Conservation (phyloP, 2,888 invertebrate genomes). For the Microplitis manilae region DNA sequence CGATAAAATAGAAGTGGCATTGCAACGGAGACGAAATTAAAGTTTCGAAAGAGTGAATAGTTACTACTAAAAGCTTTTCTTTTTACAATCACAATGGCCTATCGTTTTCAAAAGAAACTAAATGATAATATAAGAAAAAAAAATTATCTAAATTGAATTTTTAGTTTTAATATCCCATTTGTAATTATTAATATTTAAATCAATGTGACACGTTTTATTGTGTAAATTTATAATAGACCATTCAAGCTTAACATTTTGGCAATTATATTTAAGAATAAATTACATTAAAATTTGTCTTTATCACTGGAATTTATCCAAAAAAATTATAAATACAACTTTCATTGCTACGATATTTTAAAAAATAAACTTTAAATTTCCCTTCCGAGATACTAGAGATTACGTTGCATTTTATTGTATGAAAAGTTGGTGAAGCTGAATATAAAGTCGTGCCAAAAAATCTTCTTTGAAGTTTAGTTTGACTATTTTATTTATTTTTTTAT, state of each 20-base stretch:
- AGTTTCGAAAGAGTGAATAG: not conserved
- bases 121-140: not conserved
- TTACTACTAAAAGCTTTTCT: slow-evolving; percentile 6
- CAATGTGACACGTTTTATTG: too few species aligned
- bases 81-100: not conserved
- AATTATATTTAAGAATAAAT: not conserved
- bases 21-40: not conserved
- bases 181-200: too few species aligned
- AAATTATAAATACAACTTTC: slow-evolving; percentile 2
- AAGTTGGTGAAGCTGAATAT: slow-evolving; percentile 10
- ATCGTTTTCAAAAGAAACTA: not conserved
- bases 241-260: too few species aligned
- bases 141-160: not conserved
- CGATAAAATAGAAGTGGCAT: not conserved
- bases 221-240: too few species aligned
- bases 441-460: not conserved
- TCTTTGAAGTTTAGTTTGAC: slow-evolving; percentile 1
- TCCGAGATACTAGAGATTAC: not conserved
- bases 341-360: not conserved
- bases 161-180: not conserved
- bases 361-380: not conserved
- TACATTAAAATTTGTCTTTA: not conserved
- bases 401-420: slow-evolving; percentile 8
- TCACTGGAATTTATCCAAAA: not conserved
- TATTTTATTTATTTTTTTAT: not conserved